phyloP scores from a whole-genome alignment of 2,113 vertebrate genomes.

The Salvelinus fontinalis region DNA sequence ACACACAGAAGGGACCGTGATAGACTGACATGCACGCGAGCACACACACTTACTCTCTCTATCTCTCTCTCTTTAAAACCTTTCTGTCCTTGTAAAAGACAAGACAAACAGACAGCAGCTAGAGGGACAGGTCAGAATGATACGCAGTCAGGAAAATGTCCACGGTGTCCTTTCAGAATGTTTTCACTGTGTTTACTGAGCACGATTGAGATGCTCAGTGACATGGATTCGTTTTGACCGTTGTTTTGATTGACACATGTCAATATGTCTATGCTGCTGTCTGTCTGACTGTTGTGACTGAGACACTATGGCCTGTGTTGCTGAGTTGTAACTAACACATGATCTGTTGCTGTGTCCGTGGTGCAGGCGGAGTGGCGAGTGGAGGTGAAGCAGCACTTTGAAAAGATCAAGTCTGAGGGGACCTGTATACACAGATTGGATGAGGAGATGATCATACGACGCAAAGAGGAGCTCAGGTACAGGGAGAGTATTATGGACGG shows the following conservation, averaged over 20 bases:
- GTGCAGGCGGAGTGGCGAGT: constrained; percentile 91
- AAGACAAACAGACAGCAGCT: constrained; percentile 60
- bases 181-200: too few relatives aligned
- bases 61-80: constrained; percentile 23
- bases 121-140: constrained; percentile 42
- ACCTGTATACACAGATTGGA: constrained; percentile 94
- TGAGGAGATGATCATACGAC: constrained; percentile 91
- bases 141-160: constrained; percentile 5
- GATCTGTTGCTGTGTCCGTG: constrained; percentile 3
- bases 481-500: constrained; percentile 8
- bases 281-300: constrained; percentile 7
- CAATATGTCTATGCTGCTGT: constrained; percentile 30
- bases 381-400: constrained; percentile 94
- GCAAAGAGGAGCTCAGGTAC: constrained; percentile 93
- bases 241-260: not conserved
- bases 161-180: constrained; percentile 21
- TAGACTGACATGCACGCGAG: constrained; percentile 21
- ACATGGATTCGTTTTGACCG: too few relatives aligned
- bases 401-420: constrained; percentile 97
- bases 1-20: constrained; percentile 21
- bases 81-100: constrained; percentile 55
- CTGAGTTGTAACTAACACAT: constrained; percentile 39
- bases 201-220: too few relatives aligned
- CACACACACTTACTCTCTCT: constrained; percentile 13
- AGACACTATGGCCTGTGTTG: constrained; percentile 30